Conservation (phyloP, 2,113 vertebrate genomes). For the Chrysemys picta region DNA sequence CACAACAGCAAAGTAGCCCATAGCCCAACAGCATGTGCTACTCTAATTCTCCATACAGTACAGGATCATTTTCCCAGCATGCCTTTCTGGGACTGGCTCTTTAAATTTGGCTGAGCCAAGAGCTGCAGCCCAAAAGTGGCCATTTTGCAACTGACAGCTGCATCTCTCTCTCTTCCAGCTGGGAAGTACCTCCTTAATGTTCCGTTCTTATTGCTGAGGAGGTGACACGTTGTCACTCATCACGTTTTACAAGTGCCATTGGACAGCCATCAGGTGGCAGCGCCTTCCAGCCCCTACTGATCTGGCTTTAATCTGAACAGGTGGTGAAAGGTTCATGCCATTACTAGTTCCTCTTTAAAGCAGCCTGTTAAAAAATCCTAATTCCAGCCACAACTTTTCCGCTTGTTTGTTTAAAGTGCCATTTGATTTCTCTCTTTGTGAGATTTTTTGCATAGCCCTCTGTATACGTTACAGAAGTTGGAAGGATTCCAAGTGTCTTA, state of each 20-base stretch:
- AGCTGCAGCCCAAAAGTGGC: neutral
- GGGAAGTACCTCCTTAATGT: constrained; percentile 27
- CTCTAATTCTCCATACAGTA: neutral
- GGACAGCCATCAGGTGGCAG: neutral
- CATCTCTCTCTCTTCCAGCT: constrained; percentile 22
- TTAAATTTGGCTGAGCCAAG: neutral
- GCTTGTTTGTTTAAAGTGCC: neutral
- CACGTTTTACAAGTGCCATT: constrained; percentile 26
- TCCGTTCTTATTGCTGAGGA: neutral
- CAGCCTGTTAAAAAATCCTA: constrained; percentile 1
- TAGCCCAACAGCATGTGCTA: neutral
- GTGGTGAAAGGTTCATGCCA: neutral
- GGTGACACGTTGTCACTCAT: constrained; percentile 3
- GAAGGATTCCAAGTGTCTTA: neutral
- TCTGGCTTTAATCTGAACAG: neutral
- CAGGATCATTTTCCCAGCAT: neutral
- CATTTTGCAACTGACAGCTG: constrained; percentile 47
- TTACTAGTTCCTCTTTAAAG: neutral
- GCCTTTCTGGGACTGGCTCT: neutral
- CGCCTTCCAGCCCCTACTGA: neutral
- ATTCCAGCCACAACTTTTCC: neutral
- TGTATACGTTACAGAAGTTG: neutral
- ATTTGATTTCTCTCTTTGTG: neutral
- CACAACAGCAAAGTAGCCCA: neutral
- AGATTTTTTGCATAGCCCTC: neutral